Conservation (phyloP, 2,797 vertebrate genomes). For the Numenius phaeopus region DNA sequence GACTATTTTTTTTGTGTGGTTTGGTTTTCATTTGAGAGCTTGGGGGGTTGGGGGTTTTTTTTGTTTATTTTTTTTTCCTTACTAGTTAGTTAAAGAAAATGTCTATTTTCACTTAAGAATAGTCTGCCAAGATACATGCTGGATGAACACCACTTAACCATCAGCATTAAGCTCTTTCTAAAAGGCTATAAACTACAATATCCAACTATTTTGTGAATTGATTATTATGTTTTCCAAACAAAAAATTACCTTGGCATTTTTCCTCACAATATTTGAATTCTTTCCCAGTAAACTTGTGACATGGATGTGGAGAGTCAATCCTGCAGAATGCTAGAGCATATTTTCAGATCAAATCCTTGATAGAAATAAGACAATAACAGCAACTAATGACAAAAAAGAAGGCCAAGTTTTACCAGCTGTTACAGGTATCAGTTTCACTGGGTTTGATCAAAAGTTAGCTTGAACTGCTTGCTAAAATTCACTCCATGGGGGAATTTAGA, state of each 20-base stretch:
- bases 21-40: neutral
- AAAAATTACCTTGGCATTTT: neutral
- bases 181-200: neutral
- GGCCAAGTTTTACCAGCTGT: neutral
- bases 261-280: neutral
- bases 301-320: neutral
- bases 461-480: neutral
- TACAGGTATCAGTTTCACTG: neutral
- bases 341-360: neutral
- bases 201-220: fast-evolving
- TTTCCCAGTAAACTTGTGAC: neutral
- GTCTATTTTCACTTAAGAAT: neutral
- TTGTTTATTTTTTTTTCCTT: neutral
- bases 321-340: neutral
- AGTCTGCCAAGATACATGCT: neutral
- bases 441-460: neutral
- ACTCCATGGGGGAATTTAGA: neutral
- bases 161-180: neutral
- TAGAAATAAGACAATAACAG: neutral
- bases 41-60: no score
- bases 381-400: neutral
- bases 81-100: neutral
- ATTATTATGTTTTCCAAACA: neutral
- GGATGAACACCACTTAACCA: neutral
- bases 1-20: fast-evolving